These are phyloP conservation scores for Dendrolimus houi DNA, from an alignment of 2,888 invertebrate genomes.

Conservation along the genomic window DNA sequence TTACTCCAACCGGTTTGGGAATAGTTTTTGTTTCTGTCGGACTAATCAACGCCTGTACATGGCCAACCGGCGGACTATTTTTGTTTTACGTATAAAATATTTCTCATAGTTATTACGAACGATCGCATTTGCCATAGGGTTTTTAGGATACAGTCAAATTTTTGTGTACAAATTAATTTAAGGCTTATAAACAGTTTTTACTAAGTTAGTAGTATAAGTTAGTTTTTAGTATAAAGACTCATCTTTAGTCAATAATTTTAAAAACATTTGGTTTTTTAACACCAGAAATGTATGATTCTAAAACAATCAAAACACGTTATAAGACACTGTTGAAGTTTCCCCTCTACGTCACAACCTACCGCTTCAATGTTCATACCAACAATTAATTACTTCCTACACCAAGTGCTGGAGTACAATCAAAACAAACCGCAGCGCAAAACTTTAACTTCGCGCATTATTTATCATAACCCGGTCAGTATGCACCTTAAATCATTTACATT, in stretches of 20 bases:
- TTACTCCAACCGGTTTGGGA: slow-evolving; percentile 61
- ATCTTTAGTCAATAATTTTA: too few species aligned
- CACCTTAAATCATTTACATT: neutral
- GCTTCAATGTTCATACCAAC: neutral
- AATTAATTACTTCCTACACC: neutral
- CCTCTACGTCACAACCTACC: neutral
- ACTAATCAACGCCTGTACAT: slow-evolving; percentile 69
- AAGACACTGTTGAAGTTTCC: neutral
- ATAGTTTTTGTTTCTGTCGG: slow-evolving; percentile 68
- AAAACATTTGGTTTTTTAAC: too few species aligned
- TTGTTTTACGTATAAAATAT: slow-evolving; percentile 38
- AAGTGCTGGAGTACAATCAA: neutral
- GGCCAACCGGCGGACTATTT: slow-evolving; percentile 39
- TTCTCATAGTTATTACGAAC: slow-evolving; percentile 21
- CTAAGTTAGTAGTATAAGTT: too few species aligned
- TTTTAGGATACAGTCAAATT: slow-evolving; percentile 3
- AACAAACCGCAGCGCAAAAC: neutral
- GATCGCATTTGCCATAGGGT: slow-evolving; percentile 23
- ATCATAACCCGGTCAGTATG: neutral
- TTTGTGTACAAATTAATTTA: neutral
- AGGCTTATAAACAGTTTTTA: too few species aligned
- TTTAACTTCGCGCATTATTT: neutral
- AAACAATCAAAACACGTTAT: neutral
- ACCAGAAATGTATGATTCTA: too few species aligned
- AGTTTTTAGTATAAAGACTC: too few species aligned